A percentile compares a stretch with the other conserved stretches of the same genome.
These are phyloP conservation scores for Alaudala cheleensis DNA, from an alignment of 2,113 vertebrate genomes.

Conservation along the genomic window DNA sequence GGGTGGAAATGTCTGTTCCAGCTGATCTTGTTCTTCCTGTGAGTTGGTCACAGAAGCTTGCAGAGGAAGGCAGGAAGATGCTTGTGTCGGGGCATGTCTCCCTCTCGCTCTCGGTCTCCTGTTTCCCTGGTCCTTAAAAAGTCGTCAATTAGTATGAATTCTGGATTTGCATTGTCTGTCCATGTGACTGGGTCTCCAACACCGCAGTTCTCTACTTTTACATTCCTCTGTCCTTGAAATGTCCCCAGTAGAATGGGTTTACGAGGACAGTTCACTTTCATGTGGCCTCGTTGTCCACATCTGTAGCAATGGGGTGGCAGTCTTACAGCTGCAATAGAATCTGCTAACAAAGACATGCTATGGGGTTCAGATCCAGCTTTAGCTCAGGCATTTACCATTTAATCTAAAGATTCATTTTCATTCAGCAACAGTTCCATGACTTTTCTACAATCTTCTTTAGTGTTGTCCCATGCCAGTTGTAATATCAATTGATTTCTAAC, in stretches of 20 bases:
- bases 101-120: accelerated
- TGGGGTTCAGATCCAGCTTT: background rate
- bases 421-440: background rate
- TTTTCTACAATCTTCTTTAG: background rate
- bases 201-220: too few species aligned
- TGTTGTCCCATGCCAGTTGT: background rate
- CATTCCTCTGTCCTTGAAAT: background rate
- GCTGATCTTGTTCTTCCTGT: background rate
- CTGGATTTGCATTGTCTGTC: background rate
- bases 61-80: background rate
- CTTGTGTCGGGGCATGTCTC: background rate
- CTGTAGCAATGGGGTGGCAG: background rate
- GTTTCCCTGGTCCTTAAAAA: background rate
- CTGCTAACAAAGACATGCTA: background rate
- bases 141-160: background rate
- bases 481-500: background rate
- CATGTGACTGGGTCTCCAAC: background rate
- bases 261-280: background rate
- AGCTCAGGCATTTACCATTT: background rate
- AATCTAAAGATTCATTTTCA: background rate
- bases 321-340: background rate
- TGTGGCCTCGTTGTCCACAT: background rate
- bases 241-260: background rate
- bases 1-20: background rate
- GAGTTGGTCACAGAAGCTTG: background rate